Evolutionary conservation across 2,888 invertebrate species (phyloP), one percentile per base, ranked within the genome.

Genomic region (Cantharis flavilabris): DNA sequence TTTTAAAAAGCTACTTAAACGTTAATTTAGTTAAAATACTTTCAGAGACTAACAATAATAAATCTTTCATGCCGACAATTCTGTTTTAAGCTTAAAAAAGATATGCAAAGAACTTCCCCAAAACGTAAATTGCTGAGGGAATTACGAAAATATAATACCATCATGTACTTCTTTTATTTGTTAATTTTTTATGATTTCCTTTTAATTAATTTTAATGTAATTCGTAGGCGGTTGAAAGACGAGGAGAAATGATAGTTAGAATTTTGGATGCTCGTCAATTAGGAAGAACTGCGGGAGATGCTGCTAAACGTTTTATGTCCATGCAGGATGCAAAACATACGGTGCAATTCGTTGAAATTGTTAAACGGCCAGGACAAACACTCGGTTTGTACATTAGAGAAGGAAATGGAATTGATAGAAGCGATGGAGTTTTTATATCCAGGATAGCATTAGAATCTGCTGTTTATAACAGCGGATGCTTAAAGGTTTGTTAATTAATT

Each of bases 311-410:
- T 87, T 95, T 97, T 89, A 92, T 96, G 88, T 89, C 93, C 78
- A 90, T 94, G 90, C 95, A 95, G 91, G 95, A 94, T 88, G 87
- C 85, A 72, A 88, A 88, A 80, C 87, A 88, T 80, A 92, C 93
- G 83, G 96, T 97, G 79, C 93, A 96, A 88, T 93, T 98, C 86
- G 98, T 99, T 83, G 99, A 99, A 90, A 98, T 99, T 86, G 98
- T 99, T 82, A 99, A 99, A 89, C 93, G 98, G 84, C 99, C 99
- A 0, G 99, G 99, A 13, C 99, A 99, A 89, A 98, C 98, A 33
- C 91, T 99, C 80, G 99, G 99, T 65, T 92, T 99, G 78, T 99
- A 99, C 89, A 98, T 99, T 86, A 92, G 98, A 63, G 99, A 99
- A 92, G 98, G 99, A n/a, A 98, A 99, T 86, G 99, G 98, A n/a